Conservation (phyloP, 2,113 vertebrate species). For the Pterocles burchelli region DNA sequence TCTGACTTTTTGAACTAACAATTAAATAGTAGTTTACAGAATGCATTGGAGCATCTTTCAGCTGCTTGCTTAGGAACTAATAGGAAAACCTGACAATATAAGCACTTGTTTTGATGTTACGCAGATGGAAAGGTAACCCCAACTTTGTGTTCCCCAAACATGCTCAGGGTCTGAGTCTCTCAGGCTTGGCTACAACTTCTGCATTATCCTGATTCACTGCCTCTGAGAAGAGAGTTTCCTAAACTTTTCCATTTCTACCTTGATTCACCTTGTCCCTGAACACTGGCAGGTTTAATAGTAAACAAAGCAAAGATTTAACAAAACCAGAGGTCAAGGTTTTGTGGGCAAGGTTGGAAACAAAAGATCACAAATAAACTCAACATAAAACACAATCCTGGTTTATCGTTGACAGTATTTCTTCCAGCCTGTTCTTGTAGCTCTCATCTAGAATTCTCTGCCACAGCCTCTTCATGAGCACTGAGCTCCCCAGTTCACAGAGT, state of each 20-base stretch:
- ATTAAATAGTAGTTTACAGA: not conserved
- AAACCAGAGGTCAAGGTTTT: not conserved
- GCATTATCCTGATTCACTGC: not conserved
- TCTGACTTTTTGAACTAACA: not conserved
- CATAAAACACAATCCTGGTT: not conserved
- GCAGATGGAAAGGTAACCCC: not conserved
- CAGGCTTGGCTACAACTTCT: not conserved
- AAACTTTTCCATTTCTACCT: not conserved
- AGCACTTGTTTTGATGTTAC: not conserved
- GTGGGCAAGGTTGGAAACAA: not conserved
- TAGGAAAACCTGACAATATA: not conserved
- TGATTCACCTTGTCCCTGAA: not conserved
- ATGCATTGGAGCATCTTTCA: not conserved
- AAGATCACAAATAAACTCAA: not conserved
- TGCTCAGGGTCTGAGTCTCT: not conserved
- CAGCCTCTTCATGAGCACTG: rapidly evolving
- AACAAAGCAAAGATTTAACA: not conserved
- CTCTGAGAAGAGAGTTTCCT: not conserved
- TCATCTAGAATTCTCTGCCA: conserved; percentile 19
- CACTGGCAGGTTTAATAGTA: not conserved
- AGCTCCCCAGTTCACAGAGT: not conserved
- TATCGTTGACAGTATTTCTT: not conserved
- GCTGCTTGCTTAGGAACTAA: not conserved
- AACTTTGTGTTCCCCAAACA: not conserved
- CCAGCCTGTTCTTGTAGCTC: not conserved